phyloP scores from a whole-genome alignment of 2,113 vertebrate species.

The Nanorana parkeri region DNA sequence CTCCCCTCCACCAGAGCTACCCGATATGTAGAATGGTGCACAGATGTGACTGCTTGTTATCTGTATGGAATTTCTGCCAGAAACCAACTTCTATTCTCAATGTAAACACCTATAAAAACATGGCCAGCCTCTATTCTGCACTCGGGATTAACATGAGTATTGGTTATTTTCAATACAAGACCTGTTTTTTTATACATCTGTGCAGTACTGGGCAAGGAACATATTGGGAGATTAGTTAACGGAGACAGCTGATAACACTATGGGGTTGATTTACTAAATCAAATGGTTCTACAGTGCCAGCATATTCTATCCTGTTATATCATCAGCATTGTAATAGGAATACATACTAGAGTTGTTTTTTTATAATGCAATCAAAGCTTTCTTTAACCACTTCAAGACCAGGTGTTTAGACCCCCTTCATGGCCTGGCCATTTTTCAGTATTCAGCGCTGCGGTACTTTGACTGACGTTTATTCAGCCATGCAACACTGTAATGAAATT shows the following conservation, averaged over 20 bases:
- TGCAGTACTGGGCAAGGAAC: background rate
- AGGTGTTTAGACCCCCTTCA: no score
- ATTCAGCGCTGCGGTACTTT: no score
- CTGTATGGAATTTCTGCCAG: background rate
- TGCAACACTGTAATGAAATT: no score
- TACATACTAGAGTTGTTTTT: no score
- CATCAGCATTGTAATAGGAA: no score
- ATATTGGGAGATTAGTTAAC: background rate
- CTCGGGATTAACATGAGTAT: background rate
- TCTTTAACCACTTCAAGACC: no score
- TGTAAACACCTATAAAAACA: background rate
- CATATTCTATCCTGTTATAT: no score
- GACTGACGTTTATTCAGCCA: no score
- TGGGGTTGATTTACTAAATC: no score
- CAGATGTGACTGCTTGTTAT: conserved; percentile 36
- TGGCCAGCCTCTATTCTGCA: background rate
- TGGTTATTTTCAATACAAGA: background rate
- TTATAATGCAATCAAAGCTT: no score
- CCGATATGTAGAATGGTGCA: conserved; percentile 18
- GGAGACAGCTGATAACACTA: background rate
- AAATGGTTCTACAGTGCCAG: no score
- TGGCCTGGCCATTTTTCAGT: no score
- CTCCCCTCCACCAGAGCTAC: background rate
- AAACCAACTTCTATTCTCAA: background rate
- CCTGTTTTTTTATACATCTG: background rate